These are phyloP conservation scores for Chrysemys picta DNA, from an alignment of 2,113 vertebrate genomes.

Conservation along the genomic window DNA sequence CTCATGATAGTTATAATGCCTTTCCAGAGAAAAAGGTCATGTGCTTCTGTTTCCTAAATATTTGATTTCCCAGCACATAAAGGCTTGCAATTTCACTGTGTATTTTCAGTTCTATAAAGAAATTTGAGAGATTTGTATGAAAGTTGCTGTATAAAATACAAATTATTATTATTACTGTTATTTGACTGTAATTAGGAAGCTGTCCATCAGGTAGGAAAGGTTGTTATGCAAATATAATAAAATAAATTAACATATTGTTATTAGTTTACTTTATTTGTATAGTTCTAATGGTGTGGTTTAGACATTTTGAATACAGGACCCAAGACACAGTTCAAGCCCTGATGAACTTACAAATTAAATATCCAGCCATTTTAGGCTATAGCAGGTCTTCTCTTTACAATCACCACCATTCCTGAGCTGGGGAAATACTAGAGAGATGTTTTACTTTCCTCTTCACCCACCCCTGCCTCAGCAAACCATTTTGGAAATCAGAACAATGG, in stretches of 20 bases:
- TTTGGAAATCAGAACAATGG: background rate
- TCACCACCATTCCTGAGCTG: too few species aligned
- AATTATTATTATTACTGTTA: background rate
- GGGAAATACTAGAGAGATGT: too few species aligned
- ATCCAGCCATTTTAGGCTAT: too few species aligned
- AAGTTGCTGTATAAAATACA: background rate
- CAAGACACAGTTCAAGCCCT: background rate
- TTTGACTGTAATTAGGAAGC: background rate
- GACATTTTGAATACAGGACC: too few species aligned
- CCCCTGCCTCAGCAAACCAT: background rate
- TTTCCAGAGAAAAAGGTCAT: background rate
- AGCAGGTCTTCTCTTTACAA: too few species aligned
- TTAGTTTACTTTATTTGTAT: background rate
- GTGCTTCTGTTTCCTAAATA: background rate
- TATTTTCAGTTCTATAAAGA: background rate
- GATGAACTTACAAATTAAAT: too few species aligned
- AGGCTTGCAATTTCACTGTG: background rate
- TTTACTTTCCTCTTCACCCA: background rate
- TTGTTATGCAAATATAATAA: too few species aligned
- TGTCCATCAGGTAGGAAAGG: accelerated
- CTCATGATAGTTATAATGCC: background rate
- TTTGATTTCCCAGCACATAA: background rate
- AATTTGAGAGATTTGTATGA: accelerated
- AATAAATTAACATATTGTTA: background rate
- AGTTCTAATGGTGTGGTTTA: background rate